Conservation (phyloP, 2,113 vertebrate species). For the Columbina picui region DNA sequence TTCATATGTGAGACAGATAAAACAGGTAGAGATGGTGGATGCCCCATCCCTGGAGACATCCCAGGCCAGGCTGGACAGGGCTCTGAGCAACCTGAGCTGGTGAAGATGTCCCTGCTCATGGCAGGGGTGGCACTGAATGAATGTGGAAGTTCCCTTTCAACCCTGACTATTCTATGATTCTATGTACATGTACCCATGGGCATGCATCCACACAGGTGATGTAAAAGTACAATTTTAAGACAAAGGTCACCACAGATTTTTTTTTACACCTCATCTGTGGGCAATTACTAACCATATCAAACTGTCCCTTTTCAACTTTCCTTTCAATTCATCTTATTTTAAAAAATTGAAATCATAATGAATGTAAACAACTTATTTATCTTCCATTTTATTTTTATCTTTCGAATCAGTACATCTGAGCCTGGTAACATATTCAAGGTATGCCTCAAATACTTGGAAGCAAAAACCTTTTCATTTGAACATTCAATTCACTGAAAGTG, state of each 20-base stretch:
- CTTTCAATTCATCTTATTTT: background rate
- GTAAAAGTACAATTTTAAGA: background rate
- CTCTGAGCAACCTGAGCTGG: no score
- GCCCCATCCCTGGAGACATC: no score
- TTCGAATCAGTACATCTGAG: constrained; percentile 35
- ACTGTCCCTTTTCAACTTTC: background rate
- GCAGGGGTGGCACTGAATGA: no score
- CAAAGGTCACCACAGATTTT: background rate
- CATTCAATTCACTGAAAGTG: constrained; percentile 47
- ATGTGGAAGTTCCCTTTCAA: no score
- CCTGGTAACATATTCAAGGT: constrained; percentile 55
- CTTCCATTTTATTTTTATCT: constrained; percentile 49
- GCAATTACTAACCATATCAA: background rate
- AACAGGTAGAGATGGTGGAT: no score
- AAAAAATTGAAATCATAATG: constrained; percentile 9
- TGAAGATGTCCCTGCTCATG: no score
- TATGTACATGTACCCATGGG: rapidly evolving
- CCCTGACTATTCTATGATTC: no score
- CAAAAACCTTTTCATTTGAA: constrained; percentile 62
- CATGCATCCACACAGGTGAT: background rate
- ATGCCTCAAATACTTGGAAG: constrained; percentile 53
- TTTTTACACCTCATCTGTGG: background rate
- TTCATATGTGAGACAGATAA: background rate
- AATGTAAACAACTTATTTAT: constrained; percentile 42
- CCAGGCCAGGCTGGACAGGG: no score